Evolutionary conservation across 2,113 vertebrate species (phyloP).

Genomic region (Podarcis muralis): DNA sequence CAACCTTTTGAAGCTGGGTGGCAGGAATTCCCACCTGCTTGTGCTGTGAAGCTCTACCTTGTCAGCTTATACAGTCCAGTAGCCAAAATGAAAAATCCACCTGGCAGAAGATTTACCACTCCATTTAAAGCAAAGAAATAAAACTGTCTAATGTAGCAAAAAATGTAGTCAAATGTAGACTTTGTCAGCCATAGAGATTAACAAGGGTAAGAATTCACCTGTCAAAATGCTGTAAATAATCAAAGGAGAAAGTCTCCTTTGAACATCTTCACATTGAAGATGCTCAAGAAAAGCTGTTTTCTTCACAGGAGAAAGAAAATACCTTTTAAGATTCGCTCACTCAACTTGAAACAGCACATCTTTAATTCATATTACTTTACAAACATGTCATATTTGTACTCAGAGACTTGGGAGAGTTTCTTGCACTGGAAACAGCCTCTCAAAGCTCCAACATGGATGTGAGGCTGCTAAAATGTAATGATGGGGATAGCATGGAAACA

Average conservation of each 20-base stretch:
- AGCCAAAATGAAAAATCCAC: conserved; percentile 50
- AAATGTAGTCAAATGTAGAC: conserved; percentile 64
- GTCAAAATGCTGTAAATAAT: conserved; percentile 66
- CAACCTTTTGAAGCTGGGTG: conserved; percentile 15
- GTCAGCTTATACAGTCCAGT: conserved; percentile 43
- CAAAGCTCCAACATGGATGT: conserved; percentile 13
- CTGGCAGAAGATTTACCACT: conserved; percentile 64
- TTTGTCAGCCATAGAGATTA: conserved; percentile 69
- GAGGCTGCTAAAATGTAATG: conserved; percentile 38
- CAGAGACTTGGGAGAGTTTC: conserved; percentile 11
- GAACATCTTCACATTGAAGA: conserved; percentile 48
- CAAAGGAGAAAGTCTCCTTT: conserved; percentile 67
- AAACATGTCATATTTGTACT: conserved; percentile 49
- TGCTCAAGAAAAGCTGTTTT: conserved; percentile 58
- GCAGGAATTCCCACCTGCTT: conserved; percentile 26
- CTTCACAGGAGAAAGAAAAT: conserved; percentile 48
- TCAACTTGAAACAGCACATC: conserved; percentile 51
- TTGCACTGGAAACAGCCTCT: not conserved
- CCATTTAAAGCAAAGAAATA: conserved; percentile 64
- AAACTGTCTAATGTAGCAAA: conserved; percentile 66
- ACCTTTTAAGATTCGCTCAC: conserved; percentile 59
- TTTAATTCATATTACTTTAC: conserved; percentile 66
- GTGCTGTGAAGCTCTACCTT: conserved; percentile 60
- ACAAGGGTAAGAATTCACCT: conserved; percentile 51
- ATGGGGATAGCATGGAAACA: conserved; percentile 15